phyloP scores from a whole-genome alignment of 2,888 invertebrate genomes.

The Clistopyga incitator region DNA sequence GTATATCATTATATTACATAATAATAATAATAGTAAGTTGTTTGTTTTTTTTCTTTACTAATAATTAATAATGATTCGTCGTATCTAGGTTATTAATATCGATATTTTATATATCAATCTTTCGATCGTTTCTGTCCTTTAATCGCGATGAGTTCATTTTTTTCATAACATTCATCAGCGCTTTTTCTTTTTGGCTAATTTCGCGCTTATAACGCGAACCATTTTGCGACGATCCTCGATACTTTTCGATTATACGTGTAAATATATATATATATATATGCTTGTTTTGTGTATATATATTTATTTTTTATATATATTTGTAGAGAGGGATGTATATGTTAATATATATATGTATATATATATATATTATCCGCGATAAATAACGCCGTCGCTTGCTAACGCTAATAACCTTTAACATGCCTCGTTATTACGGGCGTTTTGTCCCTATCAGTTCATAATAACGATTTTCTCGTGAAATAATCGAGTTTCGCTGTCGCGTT shows the following conservation, averaged over 20 bases:
- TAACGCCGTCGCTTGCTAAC: slow-evolving; percentile 44
- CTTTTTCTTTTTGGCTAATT: slow-evolving; percentile 31
- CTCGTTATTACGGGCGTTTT: slow-evolving; percentile 62
- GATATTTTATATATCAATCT: slow-evolving; percentile 26
- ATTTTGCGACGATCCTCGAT: slow-evolving; percentile 67
- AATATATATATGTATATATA: slow-evolving; percentile 63
- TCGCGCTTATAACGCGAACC: slow-evolving; percentile 34
- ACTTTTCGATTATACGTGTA: slow-evolving; percentile 76
- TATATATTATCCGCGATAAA: slow-evolving; percentile 40
- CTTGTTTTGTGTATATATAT: slow-evolving; percentile 57
- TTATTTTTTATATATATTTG: slow-evolving; percentile 67
- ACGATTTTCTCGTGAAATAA: slow-evolving; percentile 54
- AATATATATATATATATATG: slow-evolving; percentile 64
- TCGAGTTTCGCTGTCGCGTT: slow-evolving; percentile 35
- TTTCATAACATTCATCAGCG: slow-evolving; percentile 23
- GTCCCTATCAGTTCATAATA: slow-evolving; percentile 55
- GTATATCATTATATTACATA: slow-evolving; percentile 51
- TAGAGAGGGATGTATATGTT: slow-evolving; percentile 63
- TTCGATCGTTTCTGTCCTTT: slow-evolving; percentile 16
- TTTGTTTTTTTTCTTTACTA: slow-evolving; percentile 24
- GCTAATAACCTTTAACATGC: slow-evolving; percentile 70
- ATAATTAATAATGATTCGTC: slow-evolving; percentile 61
- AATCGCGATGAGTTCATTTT: slow-evolving; percentile 35
- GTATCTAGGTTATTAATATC: slow-evolving; percentile 36
- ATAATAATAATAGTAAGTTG: slow-evolving; percentile 43